Conservation (phyloP, 2,888 invertebrate species). For the Digitonthophagus gazella region DNA sequence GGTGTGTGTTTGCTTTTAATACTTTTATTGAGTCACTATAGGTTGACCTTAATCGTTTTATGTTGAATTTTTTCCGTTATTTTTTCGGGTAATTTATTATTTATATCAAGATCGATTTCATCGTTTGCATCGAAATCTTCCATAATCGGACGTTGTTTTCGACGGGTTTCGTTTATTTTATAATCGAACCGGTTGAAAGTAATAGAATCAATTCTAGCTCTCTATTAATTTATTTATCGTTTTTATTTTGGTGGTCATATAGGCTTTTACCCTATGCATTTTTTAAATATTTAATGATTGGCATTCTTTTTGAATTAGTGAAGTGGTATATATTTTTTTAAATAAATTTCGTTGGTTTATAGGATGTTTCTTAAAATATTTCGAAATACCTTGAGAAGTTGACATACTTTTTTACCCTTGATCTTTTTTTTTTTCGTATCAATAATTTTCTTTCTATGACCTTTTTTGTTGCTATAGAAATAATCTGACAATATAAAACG, state of each 20-base stretch:
- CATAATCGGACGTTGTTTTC: conserved; percentile 46
- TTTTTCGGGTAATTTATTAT: conserved; percentile 27
- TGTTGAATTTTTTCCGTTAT: conserved; percentile 22
- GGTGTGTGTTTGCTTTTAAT: conserved; percentile 31
- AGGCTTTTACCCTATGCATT: conserved; percentile 27
- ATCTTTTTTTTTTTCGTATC: no score
- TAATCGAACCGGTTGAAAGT: conserved; percentile 37
- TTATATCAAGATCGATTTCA: conserved; percentile 32
- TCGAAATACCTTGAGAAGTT: no score
- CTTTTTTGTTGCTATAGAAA: no score
- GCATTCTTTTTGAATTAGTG: conserved; percentile 9
- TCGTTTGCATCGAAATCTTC: conserved; percentile 28
- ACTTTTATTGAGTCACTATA: conserved; percentile 34
- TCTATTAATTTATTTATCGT: conserved; percentile 41
- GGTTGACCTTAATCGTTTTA: conserved; percentile 40
- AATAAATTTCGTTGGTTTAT: no score
- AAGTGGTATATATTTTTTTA: conserved; percentile 18
- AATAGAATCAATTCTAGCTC: conserved; percentile 47
- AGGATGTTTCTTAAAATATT: no score
- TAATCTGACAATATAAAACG: no score
- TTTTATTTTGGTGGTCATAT: conserved; percentile 33
- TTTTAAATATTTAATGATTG: conserved; percentile 23
- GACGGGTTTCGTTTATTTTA: conserved; percentile 47
- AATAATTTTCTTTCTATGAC: no score
- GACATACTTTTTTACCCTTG: no score